These are phyloP conservation scores for Saccostrea cuccullata DNA, from an alignment of 1,140 invertebrate species.

Conservation along the genomic window DNA sequence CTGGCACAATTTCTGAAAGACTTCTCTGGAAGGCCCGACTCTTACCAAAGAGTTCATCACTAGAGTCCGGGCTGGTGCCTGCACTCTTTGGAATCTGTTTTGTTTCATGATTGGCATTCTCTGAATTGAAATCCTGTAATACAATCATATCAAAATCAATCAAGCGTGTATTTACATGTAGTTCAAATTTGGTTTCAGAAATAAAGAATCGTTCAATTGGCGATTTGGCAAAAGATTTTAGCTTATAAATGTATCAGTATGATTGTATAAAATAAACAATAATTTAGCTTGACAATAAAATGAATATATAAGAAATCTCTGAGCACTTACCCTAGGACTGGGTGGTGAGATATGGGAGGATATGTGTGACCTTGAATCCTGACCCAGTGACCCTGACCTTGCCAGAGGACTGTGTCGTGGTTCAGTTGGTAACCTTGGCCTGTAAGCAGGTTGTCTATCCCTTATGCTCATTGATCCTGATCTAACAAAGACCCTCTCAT, in stretches of 20 bases:
- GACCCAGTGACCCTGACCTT: constrained; percentile 74
- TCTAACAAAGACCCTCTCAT: constrained; percentile 73
- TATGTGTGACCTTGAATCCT: constrained; percentile 70
- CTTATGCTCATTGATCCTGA: constrained; percentile 72
- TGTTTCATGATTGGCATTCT: constrained; percentile 33
- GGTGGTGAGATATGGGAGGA: constrained; percentile 66
- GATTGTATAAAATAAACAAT: too few species aligned
- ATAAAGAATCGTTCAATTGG: too few species aligned
- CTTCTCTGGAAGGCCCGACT: constrained; percentile 84
- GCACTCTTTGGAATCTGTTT: constrained; percentile 72
- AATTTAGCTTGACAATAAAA: background rate
- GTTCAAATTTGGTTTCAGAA: background rate
- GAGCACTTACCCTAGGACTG: constrained; percentile 55
- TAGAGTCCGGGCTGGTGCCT: constrained; percentile 74
- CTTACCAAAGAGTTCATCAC: constrained; percentile 78
- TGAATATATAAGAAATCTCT: background rate
- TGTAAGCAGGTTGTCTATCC: constrained; percentile 52
- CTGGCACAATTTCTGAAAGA: constrained; percentile 81
- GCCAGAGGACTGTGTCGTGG: constrained; percentile 74
- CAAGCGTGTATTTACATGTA: background rate
- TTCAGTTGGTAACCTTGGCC: constrained; percentile 73
- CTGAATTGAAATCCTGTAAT: constrained; percentile 45
- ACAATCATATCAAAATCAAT: background rate
- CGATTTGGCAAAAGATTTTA: too few species aligned
- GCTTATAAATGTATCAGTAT: too few species aligned